phyloP scores from a whole-genome alignment of 2,113 vertebrate species.

The Choloepus hoffmanni region DNA sequence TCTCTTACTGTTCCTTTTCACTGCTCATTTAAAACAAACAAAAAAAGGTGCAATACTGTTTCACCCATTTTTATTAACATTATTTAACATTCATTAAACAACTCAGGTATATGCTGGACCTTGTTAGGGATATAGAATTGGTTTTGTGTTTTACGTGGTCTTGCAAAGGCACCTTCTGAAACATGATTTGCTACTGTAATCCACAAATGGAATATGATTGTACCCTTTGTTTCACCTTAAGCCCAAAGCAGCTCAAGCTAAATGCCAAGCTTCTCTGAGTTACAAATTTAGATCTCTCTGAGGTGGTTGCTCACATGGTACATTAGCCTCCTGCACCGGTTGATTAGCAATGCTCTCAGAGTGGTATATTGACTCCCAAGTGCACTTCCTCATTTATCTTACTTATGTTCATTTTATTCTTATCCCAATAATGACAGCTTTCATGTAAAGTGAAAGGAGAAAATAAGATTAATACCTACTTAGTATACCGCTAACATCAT shows the following conservation, averaged over 20 bases:
- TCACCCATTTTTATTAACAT: slow-evolving; percentile 59
- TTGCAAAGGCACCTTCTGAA: slow-evolving; percentile 70
- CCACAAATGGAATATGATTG: slow-evolving; percentile 47
- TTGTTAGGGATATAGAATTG: slow-evolving; percentile 24
- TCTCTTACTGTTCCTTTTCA: slow-evolving; percentile 18
- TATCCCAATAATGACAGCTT: slow-evolving; percentile 82
- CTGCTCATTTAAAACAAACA: slow-evolving; percentile 24
- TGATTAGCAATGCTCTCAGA: slow-evolving; percentile 84
- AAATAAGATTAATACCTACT: slow-evolving; percentile 83
- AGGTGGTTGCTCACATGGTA: slow-evolving; percentile 72
- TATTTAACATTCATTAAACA: slow-evolving; percentile 68
- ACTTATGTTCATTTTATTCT: slow-evolving; percentile 85
- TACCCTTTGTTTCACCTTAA: slow-evolving; percentile 82
- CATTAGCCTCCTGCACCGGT: slow-evolving; percentile 74
- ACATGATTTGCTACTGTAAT: slow-evolving; percentile 65
- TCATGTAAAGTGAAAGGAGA: slow-evolving; percentile 77
- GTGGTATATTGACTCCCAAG: slow-evolving; percentile 84
- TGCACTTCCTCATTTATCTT: slow-evolving; percentile 84
- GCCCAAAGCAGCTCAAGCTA: slow-evolving; percentile 80
- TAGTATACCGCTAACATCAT: slow-evolving; percentile 74
- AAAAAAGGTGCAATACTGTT: slow-evolving; percentile 2
- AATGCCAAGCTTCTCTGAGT: slow-evolving; percentile 80
- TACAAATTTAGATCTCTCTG: slow-evolving; percentile 81
- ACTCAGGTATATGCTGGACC: not conserved
- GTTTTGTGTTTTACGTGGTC: slow-evolving; percentile 61